Conservation (phyloP, 2,797 vertebrate genomes). For the Crax fasciolata region DNA sequence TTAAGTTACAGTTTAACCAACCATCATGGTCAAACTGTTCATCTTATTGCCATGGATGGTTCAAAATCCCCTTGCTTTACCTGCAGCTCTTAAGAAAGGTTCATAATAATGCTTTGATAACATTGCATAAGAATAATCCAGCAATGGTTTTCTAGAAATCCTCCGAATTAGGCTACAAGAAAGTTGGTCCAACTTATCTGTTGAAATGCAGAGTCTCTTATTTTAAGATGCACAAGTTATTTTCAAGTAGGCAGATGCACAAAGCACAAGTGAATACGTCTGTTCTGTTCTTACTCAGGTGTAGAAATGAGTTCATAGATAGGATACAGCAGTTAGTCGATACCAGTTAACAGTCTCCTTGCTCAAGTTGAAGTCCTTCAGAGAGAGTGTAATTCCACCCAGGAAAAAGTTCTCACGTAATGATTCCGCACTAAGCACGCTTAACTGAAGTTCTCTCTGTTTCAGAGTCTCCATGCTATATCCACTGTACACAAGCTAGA, state of each 20-base stretch:
- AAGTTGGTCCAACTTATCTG: conserved; percentile 72
- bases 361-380: conserved; percentile 98
- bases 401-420: conserved; percentile 97
- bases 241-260: conserved; percentile 78
- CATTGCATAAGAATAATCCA: conserved; percentile 3
- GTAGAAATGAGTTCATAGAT: conserved; percentile 82
- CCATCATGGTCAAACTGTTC: background rate
- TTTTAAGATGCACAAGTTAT: conserved; percentile 66
- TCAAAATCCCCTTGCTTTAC: conserved; percentile 51
- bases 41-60: background rate
- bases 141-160: conserved; percentile 50
- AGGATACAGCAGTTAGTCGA: conserved; percentile 91
- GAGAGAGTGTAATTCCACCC: conserved; percentile 92
- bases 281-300: conserved; percentile 24
- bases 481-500: conserved; percentile 94
- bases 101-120: conserved; percentile 32
- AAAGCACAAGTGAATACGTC: conserved; percentile 37
- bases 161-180: conserved; percentile 62
- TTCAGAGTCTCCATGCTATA: conserved; percentile 94
- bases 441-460: conserved; percentile 94
- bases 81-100: conserved; percentile 25
- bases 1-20: conserved; percentile 22
- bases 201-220: conserved; percentile 62
- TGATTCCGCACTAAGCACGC: conserved; percentile 96
- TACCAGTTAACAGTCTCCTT: conserved; percentile 98